Conservation (phyloP, 1,140 invertebrate genomes). For the Arctopsyche grandis region DNA sequence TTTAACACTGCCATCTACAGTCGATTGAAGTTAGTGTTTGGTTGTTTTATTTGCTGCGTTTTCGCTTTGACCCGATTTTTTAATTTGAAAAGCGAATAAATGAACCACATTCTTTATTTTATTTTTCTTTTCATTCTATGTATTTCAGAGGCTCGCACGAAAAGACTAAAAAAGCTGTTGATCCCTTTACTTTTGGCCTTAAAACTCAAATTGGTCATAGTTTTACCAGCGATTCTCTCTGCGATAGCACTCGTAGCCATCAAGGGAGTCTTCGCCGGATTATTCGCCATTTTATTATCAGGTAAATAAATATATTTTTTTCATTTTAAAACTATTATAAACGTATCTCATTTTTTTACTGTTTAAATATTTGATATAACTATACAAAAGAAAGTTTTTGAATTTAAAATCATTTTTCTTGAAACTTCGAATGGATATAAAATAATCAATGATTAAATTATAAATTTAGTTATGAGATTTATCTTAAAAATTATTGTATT, state of each 20-base stretch:
- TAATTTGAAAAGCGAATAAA: neutral
- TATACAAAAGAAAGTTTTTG: too few species aligned
- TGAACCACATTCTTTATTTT: conserved; percentile 20
- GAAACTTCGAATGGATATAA: too few species aligned
- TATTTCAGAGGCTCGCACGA: conserved; percentile 67
- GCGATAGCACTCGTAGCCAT: conserved; percentile 71
- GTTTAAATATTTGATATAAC: too few species aligned
- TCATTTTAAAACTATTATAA: conserved; percentile 26
- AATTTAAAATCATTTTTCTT: neutral
- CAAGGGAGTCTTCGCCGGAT: conserved; percentile 72
- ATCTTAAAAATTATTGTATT: too few species aligned
- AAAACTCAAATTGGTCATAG: conserved; percentile 71
- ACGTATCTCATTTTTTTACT: conserved; percentile 11
- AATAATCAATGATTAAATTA: too few species aligned
- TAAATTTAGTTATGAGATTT: too few species aligned
- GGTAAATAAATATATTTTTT: conserved; percentile 52
- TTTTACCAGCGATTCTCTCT: conserved; percentile 72
- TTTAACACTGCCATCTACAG: neutral
- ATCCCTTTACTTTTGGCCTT: conserved; percentile 71
- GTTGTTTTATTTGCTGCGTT: neutral
- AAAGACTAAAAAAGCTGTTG: conserved; percentile 71
- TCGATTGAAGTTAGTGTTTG: neutral
- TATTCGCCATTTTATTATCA: conserved; percentile 72
- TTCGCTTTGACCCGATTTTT: neutral
- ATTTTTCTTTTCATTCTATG: conserved; percentile 34